phyloP scores from a whole-genome alignment of 2,888 invertebrate genomes.

The Galerucella pusilla region DNA sequence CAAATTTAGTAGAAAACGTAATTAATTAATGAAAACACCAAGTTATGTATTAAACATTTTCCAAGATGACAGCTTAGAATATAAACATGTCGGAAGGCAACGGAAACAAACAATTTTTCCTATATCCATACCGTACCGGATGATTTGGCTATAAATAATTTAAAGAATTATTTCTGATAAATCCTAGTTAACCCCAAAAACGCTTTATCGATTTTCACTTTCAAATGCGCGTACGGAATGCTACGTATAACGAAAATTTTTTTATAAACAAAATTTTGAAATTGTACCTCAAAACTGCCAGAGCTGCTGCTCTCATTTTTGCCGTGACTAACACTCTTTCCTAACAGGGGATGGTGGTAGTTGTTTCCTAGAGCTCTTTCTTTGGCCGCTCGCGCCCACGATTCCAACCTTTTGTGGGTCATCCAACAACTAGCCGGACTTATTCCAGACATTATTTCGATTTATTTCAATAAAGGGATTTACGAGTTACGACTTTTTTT shows the following conservation, averaged over 20 bases:
- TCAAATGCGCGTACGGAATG: slow-evolving; percentile 40
- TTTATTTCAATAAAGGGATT: slow-evolving; percentile 9
- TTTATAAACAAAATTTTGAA: not conserved
- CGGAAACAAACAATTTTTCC: not conserved
- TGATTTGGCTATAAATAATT: not conserved
- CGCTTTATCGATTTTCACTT: slow-evolving; percentile 45
- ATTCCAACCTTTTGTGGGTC: slow-evolving; percentile 80
- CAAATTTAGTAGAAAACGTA: no score
- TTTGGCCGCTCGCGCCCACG: slow-evolving; percentile 80
- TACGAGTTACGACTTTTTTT: slow-evolving; percentile 18
- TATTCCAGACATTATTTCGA: slow-evolving; percentile 66
- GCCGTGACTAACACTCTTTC: slow-evolving; percentile 66
- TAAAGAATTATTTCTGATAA: not conserved
- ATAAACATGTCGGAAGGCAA: not conserved
- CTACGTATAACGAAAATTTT: slow-evolving; percentile 23
- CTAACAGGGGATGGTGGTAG: slow-evolving; percentile 54
- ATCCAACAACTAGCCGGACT: slow-evolving; percentile 83
- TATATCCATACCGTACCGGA: not conserved
- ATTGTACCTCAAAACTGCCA: slow-evolving; percentile 60
- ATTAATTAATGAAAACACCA: slow-evolving; percentile 15
- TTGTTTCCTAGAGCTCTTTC: slow-evolving; percentile 69
- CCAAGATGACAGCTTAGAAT: not conserved
- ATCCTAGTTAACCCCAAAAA: slow-evolving; percentile 44
- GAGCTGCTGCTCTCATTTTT: slow-evolving; percentile 64
- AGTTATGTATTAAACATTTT: not conserved